Conservation (phyloP, 2,888 invertebrate genomes). For the Nomada ferruginata region DNA sequence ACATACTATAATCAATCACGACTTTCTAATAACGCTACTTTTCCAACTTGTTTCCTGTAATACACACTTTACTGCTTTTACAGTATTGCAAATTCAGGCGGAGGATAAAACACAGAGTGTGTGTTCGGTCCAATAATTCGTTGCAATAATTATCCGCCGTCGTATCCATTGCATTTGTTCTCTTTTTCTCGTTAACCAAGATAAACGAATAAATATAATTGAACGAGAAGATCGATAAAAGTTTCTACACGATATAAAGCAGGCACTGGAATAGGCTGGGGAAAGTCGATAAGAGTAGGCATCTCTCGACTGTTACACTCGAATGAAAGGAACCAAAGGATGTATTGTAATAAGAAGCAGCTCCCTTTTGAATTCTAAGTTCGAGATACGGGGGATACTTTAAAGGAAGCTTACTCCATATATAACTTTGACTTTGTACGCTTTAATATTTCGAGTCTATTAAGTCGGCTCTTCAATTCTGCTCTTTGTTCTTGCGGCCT, state of each 20-base stretch:
- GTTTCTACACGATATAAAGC: no score
- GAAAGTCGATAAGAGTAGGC: not conserved
- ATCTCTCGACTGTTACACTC: constrained; percentile 1
- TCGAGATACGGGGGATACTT: not conserved
- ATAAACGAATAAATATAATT: not conserved
- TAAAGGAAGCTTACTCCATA: constrained; percentile 11
- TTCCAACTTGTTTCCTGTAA: not conserved
- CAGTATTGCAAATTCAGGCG: not conserved
- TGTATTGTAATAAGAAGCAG: constrained; percentile 14
- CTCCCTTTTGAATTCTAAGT: constrained; percentile 1
- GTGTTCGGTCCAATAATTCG: not conserved
- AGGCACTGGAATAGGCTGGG: not conserved
- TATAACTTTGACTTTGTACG: constrained; percentile 7
- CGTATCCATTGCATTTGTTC: no score
- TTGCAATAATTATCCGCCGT: not conserved
- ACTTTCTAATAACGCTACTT: not conserved
- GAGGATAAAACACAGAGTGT: not conserved
- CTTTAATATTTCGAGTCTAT: not conserved
- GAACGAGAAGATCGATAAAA: not conserved
- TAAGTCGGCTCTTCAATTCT: constrained; percentile 5
- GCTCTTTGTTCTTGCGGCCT: not conserved
- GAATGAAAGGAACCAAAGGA: constrained; percentile 2
- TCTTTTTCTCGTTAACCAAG: not conserved
- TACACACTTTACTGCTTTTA: not conserved
- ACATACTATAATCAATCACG: not conserved